Evolutionary conservation across 2,888 invertebrate genomes (phyloP).

Genomic region (Drosophila mercatorum): DNA sequence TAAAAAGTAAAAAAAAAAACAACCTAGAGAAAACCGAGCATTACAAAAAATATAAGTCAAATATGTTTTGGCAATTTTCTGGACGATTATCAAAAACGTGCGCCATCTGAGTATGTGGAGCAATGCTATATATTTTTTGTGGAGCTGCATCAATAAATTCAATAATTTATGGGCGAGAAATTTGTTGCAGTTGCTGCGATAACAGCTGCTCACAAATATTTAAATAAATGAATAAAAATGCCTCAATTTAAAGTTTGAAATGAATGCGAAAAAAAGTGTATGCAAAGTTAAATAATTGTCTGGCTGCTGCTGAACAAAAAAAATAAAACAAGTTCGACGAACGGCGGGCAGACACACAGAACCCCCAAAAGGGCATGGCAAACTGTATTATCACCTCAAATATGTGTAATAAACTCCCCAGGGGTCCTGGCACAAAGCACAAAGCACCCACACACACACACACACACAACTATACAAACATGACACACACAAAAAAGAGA

Average conservation of each 20-base stretch:
- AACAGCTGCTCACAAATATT: constrained; percentile 73
- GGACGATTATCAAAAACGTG: constrained; percentile 71
- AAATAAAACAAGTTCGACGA: constrained; percentile 44
- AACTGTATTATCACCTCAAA: constrained; percentile 79
- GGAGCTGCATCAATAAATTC: constrained; percentile 60
- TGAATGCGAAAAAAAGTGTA: background rate
- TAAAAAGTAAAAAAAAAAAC: background rate
- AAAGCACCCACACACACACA: constrained; percentile 15
- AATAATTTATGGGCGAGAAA: constrained; percentile 68
- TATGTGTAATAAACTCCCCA: constrained; percentile 79
- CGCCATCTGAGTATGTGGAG: constrained; percentile 48
- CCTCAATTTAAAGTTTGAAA: constrained; percentile 41
- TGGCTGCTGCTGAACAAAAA: background rate
- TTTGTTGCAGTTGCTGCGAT: constrained; percentile 56
- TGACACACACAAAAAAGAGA: constrained; percentile 29
- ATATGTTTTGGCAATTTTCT: constrained; percentile 77
- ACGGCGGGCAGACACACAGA: constrained; percentile 32
- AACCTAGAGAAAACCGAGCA: background rate
- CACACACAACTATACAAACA: constrained; percentile 36
- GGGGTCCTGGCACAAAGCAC: constrained; percentile 60
- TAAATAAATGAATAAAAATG: constrained; percentile 68
- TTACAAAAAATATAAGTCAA: constrained; percentile 45
- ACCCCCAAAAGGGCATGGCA: constrained; percentile 34
- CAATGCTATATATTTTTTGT: constrained; percentile 18
- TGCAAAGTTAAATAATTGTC: constrained; percentile 46